Conservation (phyloP, 2,888 invertebrate genomes). For the Tupiocoris notatus region DNA sequence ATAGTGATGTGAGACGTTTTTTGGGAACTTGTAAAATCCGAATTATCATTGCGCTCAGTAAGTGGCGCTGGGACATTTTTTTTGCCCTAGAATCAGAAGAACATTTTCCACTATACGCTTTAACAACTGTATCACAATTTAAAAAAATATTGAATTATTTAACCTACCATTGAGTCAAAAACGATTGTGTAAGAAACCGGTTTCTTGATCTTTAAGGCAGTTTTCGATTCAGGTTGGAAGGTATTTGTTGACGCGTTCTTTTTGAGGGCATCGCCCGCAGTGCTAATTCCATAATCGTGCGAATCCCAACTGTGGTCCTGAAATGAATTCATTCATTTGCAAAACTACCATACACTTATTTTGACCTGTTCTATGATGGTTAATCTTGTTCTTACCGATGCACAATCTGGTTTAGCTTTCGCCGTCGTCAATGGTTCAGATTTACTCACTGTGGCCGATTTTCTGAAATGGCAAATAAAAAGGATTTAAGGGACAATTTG, state of each 20-base stretch:
- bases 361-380: no score
- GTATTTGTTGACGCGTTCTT: slow-evolving; percentile 42
- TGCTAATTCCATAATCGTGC: slow-evolving; percentile 46
- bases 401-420: background rate
- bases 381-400: background rate
- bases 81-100: slow-evolving; percentile 15
- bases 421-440: slow-evolving; percentile 5
- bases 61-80: background rate
- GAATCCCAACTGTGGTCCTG: slow-evolving; percentile 47
- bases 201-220: background rate
- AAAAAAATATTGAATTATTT: no score
- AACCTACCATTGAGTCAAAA: slow-evolving; percentile 40
- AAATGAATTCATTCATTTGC: background rate
- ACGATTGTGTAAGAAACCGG: slow-evolving; percentile 47
- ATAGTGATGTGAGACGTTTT: slow-evolving; percentile 11
- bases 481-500: no score
- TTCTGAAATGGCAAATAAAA: slow-evolving; percentile 5
- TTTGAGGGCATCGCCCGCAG: slow-evolving; percentile 14
- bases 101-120: background rate
- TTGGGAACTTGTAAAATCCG: background rate
- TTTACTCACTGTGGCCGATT: background rate
- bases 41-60: background rate
- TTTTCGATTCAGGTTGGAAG: background rate
- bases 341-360: no score
- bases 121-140: no score